phyloP scores from a whole-genome alignment of 1,140 invertebrate genomes.

The Neodiprion lecontei region DNA sequence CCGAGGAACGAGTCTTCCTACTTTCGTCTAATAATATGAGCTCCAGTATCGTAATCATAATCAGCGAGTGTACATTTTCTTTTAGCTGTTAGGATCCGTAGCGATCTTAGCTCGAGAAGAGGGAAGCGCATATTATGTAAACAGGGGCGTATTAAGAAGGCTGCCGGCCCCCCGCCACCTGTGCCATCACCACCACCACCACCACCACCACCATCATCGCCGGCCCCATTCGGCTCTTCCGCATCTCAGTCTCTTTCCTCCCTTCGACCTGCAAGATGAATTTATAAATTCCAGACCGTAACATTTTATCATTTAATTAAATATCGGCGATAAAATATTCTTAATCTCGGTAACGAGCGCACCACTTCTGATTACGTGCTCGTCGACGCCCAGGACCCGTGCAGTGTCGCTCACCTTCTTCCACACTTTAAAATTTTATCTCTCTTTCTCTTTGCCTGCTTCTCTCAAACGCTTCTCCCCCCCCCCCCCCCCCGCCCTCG shows the following conservation, averaged over 20 bases:
- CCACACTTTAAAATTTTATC: background rate
- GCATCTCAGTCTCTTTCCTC: slow-evolving; percentile 17
- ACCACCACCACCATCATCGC: background rate
- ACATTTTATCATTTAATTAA: slow-evolving; percentile 51
- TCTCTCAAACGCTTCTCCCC: background rate
- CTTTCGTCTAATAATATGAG: slow-evolving; percentile 28
- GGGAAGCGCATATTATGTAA: slow-evolving; percentile 25
- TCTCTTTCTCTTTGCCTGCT: background rate
- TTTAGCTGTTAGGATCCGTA: slow-evolving; percentile 23
- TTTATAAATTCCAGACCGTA: slow-evolving; percentile 41
- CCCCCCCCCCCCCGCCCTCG: background rate
- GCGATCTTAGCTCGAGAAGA: slow-evolving; percentile 12
- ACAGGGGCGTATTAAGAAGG: slow-evolving; percentile 24
- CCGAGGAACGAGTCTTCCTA: background rate
- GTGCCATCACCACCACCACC: background rate
- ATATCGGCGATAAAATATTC: slow-evolving; percentile 50
- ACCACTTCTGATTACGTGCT: slow-evolving; percentile 39
- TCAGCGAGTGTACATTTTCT: slow-evolving; percentile 29
- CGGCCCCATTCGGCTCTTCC: slow-evolving; percentile 8
- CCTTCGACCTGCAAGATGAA: slow-evolving; percentile 37
- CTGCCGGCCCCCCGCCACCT: background rate
- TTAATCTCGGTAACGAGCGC: slow-evolving; percentile 46
- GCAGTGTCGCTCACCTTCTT: background rate
- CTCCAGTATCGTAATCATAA: slow-evolving; percentile 29
- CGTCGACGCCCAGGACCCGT: background rate